Percentiles rank a stretch among this genome's conserved stretches.
Conservation (phyloP, 1,140 invertebrate genomes). For the Bilobella aurantiaca region DNA sequence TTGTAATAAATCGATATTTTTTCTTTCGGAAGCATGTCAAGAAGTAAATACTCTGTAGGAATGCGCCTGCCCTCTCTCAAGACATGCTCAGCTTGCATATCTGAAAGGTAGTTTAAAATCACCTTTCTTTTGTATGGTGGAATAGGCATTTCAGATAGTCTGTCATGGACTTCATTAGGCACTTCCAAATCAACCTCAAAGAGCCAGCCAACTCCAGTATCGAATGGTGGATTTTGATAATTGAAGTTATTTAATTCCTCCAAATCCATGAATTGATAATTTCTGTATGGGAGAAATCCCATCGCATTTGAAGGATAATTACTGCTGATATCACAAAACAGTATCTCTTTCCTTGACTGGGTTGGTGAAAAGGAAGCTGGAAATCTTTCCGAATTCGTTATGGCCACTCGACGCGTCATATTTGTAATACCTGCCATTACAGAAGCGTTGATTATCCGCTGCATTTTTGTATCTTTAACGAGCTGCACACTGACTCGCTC, state of each 20-base stretch:
- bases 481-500: neutral
- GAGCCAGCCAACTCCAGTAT: neutral
- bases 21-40: neutral
- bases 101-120: neutral
- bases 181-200: slow-evolving; percentile 1
- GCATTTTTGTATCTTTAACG: neutral
- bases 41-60: neutral
- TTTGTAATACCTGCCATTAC: neutral
- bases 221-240: neutral
- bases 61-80: neutral
- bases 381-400: neutral
- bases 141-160: neutral
- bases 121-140: neutral
- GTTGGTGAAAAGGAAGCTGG: neutral
- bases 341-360: neutral
- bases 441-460: neutral
- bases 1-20: neutral
- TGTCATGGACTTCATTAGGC: neutral
- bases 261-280: neutral
- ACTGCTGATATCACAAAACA: neutral
- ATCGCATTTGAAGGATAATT: neutral
- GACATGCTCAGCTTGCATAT: neutral
- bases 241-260: neutral
- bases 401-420: neutral
- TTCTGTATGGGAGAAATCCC: neutral